These are phyloP conservation scores for Paracanthobrama guichenoti DNA, from an alignment of 2,113 vertebrate genomes.

Conservation along the genomic window DNA sequence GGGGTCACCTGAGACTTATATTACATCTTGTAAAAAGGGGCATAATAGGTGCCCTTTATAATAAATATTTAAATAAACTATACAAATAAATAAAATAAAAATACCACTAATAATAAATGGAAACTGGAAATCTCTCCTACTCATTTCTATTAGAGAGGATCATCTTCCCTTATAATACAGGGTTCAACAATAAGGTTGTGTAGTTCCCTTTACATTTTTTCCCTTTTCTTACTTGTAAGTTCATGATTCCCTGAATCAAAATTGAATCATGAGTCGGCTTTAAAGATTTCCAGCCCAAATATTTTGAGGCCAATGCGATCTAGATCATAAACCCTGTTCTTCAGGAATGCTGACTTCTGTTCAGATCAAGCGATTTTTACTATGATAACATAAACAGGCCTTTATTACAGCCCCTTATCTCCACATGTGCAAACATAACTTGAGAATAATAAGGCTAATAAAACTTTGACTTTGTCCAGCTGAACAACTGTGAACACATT, in stretches of 20 bases:
- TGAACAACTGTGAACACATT: not conserved
- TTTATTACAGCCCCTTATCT: not conserved
- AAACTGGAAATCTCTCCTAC: not conserved
- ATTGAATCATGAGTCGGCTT: not conserved
- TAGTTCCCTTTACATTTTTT: too few relatives aligned
- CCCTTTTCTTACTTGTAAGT: not conserved
- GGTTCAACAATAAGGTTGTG: too few relatives aligned
- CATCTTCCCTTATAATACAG: too few relatives aligned
- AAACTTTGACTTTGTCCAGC: not conserved
- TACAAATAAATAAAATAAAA: too few relatives aligned
- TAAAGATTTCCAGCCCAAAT: not conserved
- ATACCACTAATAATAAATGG: not conserved
- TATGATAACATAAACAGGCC: not conserved
- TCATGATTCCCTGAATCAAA: not conserved
- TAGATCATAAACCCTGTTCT: not conserved
- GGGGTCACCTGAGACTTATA: too few relatives aligned
- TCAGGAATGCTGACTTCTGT: not conserved
- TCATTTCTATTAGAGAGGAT: not conserved
- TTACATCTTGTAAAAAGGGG: too few relatives aligned
- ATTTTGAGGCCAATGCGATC: not conserved
- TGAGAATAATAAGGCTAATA: not conserved
- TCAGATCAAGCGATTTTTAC: not conserved
- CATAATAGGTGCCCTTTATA: too few relatives aligned
- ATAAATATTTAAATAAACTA: too few relatives aligned
- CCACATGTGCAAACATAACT: not conserved